These are phyloP conservation scores for Amorpha juglandis DNA, from an alignment of 2,888 invertebrate species.

Conservation along the genomic window DNA sequence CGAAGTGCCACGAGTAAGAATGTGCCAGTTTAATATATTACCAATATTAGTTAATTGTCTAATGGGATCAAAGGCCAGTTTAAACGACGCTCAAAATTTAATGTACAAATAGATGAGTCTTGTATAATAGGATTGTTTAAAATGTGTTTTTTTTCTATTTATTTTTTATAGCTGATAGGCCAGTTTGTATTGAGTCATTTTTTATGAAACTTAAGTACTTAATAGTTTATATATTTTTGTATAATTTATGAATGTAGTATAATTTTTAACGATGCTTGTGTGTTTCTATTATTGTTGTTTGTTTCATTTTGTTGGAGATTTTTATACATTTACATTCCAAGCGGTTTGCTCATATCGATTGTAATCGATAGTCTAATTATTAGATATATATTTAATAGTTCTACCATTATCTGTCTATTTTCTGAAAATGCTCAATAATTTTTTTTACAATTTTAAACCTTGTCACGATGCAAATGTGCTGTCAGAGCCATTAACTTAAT, in stretches of 20 bases:
- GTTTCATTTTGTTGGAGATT: slow-evolving; percentile 28
- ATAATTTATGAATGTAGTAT: slow-evolving; percentile 25
- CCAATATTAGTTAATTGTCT: slow-evolving; percentile 60
- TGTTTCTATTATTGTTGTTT: slow-evolving; percentile 29
- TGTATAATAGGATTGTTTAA: slow-evolving; percentile 33
- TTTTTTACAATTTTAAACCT: not conserved
- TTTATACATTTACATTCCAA: slow-evolving; percentile 27
- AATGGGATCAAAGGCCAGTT: slow-evolving; percentile 79
- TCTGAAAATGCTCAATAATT: slow-evolving; percentile 8
- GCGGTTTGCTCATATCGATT: slow-evolving; percentile 22
- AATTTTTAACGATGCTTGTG: slow-evolving; percentile 25
- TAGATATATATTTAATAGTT: not conserved
- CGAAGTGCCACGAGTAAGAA: slow-evolving; percentile 46
- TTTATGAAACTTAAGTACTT: slow-evolving; percentile 29
- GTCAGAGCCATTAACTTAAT: not conserved
- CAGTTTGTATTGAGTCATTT: slow-evolving; percentile 80
- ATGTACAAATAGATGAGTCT: slow-evolving; percentile 69
- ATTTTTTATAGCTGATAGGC: slow-evolving; percentile 73
- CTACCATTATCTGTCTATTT: not conserved
- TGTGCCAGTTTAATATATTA: slow-evolving; percentile 62
- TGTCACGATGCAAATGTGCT: not conserved
- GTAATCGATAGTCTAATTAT: slow-evolving; percentile 8
- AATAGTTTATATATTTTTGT: slow-evolving; percentile 27
- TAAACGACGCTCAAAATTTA: slow-evolving; percentile 76
- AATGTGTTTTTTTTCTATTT: slow-evolving; percentile 67